Evolutionary conservation across 2,888 invertebrate genomes (phyloP).

Genomic region (Caenorhabditis sp.): DNA sequence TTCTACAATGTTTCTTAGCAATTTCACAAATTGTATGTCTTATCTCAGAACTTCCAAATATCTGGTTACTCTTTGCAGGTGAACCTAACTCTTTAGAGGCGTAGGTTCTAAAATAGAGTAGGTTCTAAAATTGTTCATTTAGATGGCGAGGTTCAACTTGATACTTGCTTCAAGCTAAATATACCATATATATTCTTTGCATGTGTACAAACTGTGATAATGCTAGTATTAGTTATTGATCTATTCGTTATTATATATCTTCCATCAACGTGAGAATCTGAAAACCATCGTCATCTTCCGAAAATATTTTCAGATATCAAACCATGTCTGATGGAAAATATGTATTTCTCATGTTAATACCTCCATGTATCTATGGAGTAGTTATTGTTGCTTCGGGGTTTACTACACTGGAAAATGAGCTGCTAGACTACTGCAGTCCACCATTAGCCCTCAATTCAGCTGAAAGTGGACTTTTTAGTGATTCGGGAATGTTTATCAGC

Average conservation of each 20-base stretch:
- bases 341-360: neutral
- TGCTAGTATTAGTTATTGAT: conserved; percentile 27
- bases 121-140: too few species aligned
- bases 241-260: conserved; percentile 28
- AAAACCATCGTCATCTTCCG: too few species aligned
- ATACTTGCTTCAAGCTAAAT: conserved; percentile 20
- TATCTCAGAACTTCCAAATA: conserved; percentile 19
- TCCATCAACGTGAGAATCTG: conserved; percentile 10
- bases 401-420: neutral
- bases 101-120: too few species aligned
- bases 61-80: conserved; percentile 9
- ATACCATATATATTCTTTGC: conserved; percentile 26
- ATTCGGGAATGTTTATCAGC: too few species aligned
- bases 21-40: conserved; percentile 27
- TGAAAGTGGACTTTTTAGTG: too few species aligned
- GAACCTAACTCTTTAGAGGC: neutral
- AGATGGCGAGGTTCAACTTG: conserved; percentile 16
- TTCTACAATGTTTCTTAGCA: conserved; percentile 19
- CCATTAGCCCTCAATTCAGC: neutral
- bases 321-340: neutral
- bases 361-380: neutral
- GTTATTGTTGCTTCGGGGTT: neutral
- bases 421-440: neutral
- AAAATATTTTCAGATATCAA: neutral
- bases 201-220: conserved; percentile 26